Base-by-base conservation (phyloP, 92 coral and sea anemone species). In the Plumapathes pennacea region DNA sequence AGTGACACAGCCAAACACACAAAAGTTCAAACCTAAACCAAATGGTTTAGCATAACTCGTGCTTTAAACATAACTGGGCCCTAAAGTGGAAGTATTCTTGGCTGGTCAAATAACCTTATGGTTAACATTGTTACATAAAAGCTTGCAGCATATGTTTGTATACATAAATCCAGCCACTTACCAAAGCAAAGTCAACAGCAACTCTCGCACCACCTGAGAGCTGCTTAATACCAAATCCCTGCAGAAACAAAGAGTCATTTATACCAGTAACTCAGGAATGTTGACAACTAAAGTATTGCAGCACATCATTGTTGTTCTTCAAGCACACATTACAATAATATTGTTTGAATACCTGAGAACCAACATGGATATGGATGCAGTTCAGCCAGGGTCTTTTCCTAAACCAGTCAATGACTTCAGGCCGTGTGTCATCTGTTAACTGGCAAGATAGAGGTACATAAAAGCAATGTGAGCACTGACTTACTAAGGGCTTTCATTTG, bases 141-240 rank as follows among this genome's bases (percentile, higher is more conserved):
- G n/a, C n/a, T n/a, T n/a, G n/a, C n/a, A n/a, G n/a, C n/a, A n/a
- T n/a, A n/a, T n/a, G n/a, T n/a, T n/a, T n/a, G n/a, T n/a, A n/a
- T n/a, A n/a, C 11, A 11, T 43, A 48, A 18, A n/a, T 14, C 0
- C 28, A 20, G 8, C 18, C 5, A 41, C 69, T 39, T 70, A 85
- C 95, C 87, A 86, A 71, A 26, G 97, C 97, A 22, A 90, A 62
- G 32, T 78, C 74, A 32, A 90, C 90, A 13, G 94, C 83, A 7
- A 42, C 38, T 52, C 77, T 87, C 17, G 85, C 84, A 5, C 86
- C 90, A 17, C 43, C 41, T 22, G 89, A 58, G 46, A 90, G 74
- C 41, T 55, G 75, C 9, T 68, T 47, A 27, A 65, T 77, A 54
- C 74, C 85, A 83, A 43, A 90, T 45, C 90, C 77, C 97, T 86